These are phyloP conservation scores for Lepilemur ruficaudatus DNA, from an alignment of 2,797 vertebrate species.

Conservation along the genomic window DNA sequence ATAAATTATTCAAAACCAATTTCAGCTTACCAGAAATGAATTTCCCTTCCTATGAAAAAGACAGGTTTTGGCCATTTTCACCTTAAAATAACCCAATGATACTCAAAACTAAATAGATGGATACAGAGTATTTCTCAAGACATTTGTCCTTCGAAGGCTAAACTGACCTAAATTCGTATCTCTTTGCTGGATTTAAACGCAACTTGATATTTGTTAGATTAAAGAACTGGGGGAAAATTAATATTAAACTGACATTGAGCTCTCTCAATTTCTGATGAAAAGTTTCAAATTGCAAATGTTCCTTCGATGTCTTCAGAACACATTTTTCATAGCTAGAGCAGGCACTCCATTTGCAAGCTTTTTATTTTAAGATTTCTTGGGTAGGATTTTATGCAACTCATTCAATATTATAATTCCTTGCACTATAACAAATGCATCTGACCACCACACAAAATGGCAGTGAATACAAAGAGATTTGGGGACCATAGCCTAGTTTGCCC, in stretches of 20 bases:
- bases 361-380: constrained; percentile 49
- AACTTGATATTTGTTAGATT: constrained; percentile 72
- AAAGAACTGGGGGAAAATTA: constrained; percentile 69
- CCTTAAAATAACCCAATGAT: constrained; percentile 64
- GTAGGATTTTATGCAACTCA: constrained; percentile 38
- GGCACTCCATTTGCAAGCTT: constrained; percentile 22
- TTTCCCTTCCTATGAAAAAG: constrained; percentile 67
- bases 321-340: constrained; percentile 40
- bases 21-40: constrained; percentile 70
- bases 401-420: constrained; percentile 4
- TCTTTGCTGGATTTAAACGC: constrained; percentile 63
- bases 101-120: constrained; percentile 37
- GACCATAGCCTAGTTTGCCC: background rate
- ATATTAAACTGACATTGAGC: constrained; percentile 73
- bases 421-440: background rate
- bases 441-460: background rate
- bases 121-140: constrained; percentile 60
- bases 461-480: background rate
- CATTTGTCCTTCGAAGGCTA: constrained; percentile 63
- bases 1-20: constrained; percentile 79
- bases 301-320: constrained; percentile 42
- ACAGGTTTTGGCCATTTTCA: constrained; percentile 62
- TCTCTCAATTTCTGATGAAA: constrained; percentile 64
- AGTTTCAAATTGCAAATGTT: constrained; percentile 67
- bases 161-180: constrained; percentile 65